Percentiles rank a stretch among this genome's conserved stretches.
Evolutionary conservation across 1,140 invertebrate genomes (phyloP).

Genomic region (Holcopasites calliopsidis): DNA sequence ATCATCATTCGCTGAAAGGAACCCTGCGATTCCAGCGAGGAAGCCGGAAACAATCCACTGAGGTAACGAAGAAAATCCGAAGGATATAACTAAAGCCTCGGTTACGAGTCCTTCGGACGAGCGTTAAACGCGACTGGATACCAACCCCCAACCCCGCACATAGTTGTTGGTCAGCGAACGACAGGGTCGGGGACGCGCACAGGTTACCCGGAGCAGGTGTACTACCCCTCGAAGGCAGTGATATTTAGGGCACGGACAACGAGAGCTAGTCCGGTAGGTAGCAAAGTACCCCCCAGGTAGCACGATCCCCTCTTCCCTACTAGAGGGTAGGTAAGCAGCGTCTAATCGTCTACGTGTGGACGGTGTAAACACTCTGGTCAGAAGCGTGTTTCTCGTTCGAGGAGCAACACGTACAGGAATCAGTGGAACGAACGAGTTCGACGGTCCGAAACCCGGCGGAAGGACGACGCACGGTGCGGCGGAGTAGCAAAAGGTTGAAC

Average conservation of each 20-base stretch:
- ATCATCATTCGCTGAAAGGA: background rate
- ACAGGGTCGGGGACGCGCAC: background rate
- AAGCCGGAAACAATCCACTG: background rate
- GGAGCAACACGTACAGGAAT: background rate
- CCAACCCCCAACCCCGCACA: too few species aligned
- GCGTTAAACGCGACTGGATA: background rate
- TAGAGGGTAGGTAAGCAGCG: background rate
- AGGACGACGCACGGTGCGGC: slow-evolving; percentile 2
- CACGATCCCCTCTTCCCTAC: background rate
- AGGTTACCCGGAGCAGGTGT: slow-evolving; percentile 23
- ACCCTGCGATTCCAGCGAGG: background rate
- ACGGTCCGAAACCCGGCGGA: slow-evolving; percentile 1
- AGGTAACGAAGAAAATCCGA: background rate
- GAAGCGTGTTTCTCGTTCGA: too few species aligned
- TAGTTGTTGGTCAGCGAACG: too few species aligned
- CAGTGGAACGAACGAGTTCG: background rate
- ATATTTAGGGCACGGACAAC: slow-evolving; percentile 6
- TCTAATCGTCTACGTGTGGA: background rate
- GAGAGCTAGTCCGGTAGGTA: background rate
- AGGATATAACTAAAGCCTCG: background rate
- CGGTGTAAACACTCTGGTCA: background rate
- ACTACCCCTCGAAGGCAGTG: background rate
- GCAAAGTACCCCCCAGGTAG: background rate
- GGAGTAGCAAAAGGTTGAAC: slow-evolving; percentile 28
- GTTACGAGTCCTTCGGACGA: background rate